A percentile compares a stretch with the other conserved stretches of the same genome.
Evolutionary conservation across 2,888 invertebrate genomes (phyloP).

Genomic region (Ennomos fuscantarius): DNA sequence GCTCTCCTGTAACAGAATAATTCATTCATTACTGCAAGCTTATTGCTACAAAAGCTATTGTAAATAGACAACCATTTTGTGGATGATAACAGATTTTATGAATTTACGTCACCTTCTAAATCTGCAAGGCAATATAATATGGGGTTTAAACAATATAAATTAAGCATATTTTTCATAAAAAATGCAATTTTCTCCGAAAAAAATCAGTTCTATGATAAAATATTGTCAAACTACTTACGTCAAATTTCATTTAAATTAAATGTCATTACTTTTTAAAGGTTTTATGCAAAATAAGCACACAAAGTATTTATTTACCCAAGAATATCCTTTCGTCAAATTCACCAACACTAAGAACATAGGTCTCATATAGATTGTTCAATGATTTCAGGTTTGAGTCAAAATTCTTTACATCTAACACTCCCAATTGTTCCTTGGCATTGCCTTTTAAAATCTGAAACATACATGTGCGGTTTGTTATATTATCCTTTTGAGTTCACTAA

Average conservation of each 20-base stretch:
- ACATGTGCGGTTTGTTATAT: too few relatives aligned
- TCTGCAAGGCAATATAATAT: conserved; percentile 58
- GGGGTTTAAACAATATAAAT: conserved; percentile 53
- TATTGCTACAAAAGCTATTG: neutral
- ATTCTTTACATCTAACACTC: conserved; percentile 90
- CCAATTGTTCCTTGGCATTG: conserved; percentile 86
- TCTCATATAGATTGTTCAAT: conserved; percentile 95
- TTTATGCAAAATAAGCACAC: conserved; percentile 5
- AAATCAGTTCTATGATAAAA: too few relatives aligned
- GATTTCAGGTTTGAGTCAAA: conserved; percentile 95
- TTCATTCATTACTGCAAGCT: neutral
- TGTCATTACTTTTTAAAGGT: too few relatives aligned
- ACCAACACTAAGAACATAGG: conserved; percentile 94
- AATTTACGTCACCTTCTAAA: conserved; percentile 44
- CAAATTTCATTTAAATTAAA: too few relatives aligned
- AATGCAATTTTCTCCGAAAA: too few relatives aligned
- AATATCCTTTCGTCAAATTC: conserved; percentile 99
- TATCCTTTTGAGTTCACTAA: too few relatives aligned
- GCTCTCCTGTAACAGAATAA: conserved; percentile 66
- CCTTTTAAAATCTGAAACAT: conserved; percentile 92
- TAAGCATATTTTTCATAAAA: conserved; percentile 36
- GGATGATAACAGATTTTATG: too few relatives aligned
- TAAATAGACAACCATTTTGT: too few relatives aligned
- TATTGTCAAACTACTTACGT: too few relatives aligned
- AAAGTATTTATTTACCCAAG: conserved; percentile 86